A percentile compares a stretch with the other conserved stretches of the same genome.
Conservation (phyloP, 2,113 vertebrate species). For the mouse (Mus musculus) region DNA sequence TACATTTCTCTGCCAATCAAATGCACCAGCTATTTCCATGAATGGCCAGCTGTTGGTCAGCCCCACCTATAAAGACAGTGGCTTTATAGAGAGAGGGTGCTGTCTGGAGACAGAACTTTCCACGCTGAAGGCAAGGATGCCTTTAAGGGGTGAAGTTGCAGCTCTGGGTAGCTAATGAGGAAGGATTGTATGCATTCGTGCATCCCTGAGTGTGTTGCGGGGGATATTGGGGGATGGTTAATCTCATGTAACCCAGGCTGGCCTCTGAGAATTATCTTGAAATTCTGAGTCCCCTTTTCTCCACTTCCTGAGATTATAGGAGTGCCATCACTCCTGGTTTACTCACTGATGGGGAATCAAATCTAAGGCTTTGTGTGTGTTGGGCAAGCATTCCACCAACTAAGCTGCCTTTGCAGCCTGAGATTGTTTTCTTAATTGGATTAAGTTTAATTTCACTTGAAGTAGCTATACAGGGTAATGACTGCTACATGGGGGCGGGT, state of each 20-base stretch:
- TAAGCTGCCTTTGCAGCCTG: neutral
- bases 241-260: neutral
- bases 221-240: no score
- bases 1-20: neutral
- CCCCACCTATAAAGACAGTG: neutral
- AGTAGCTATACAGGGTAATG: neutral
- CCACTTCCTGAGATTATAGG: neutral
- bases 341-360: no score
- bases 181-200: neutral
- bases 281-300: neutral
- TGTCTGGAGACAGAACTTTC: neutral
- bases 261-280: neutral
- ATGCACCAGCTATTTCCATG: accelerated
- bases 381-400: neutral
- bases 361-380: neutral
- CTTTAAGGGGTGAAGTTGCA: neutral
- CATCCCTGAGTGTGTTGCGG: neutral
- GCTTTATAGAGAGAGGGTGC: neutral
- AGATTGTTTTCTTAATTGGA: neutral
- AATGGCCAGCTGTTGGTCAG: neutral
- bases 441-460: neutral
- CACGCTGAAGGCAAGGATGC: neutral
- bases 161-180: neutral
- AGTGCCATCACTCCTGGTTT: neutral
- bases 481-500: accelerated